Evolutionary conservation across 2,888 invertebrate genomes (phyloP).

Genomic region (Chromoteleia sp.): DNA sequence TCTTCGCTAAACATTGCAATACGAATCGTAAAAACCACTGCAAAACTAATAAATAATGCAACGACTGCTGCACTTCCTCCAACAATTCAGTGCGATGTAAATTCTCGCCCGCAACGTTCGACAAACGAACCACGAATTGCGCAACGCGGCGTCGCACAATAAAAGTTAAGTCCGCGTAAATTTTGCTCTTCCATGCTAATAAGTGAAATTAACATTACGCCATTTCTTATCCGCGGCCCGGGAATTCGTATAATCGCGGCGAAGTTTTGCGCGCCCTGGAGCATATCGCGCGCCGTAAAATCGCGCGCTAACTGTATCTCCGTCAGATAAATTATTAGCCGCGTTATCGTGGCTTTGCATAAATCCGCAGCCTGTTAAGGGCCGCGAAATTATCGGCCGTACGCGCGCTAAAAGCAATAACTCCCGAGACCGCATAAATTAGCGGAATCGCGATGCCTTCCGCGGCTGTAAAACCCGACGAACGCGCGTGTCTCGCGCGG

Average conservation of each 20-base stretch:
- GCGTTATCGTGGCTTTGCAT: conserved; percentile 45
- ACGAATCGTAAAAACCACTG: neutral
- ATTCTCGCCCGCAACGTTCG: conserved; percentile 14
- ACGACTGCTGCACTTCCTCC: conserved; percentile 1
- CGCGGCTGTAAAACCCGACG: conserved; percentile 10
- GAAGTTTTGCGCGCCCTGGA: conserved; percentile 47
- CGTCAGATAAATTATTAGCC: conserved; percentile 57
- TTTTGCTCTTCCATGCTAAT: conserved; percentile 50
- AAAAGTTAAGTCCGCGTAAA: conserved; percentile 35
- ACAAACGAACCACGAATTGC: conserved; percentile 16
- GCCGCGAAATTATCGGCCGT: conserved; percentile 30
- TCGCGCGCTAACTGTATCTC: conserved; percentile 58
- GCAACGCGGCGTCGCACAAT: conserved; percentile 8
- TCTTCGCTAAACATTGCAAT: too few relatives aligned
- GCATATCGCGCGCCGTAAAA: conserved; percentile 58
- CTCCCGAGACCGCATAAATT: conserved; percentile 37
- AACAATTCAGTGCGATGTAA: conserved; percentile 7
- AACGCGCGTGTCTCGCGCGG: too few relatives aligned
- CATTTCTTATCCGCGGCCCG: conserved; percentile 35
- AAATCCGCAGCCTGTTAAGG: conserved; percentile 12
- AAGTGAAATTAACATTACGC: conserved; percentile 59
- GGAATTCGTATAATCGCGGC: conserved; percentile 24
- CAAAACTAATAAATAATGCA: conserved; percentile 24
- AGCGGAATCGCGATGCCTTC: conserved; percentile 28
- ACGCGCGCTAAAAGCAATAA: conserved; percentile 42